Percentiles rank a stretch among this genome's conserved stretches.
Conservation (phyloP, 2,888 invertebrate genomes). For the Dasypolia templi region DNA sequence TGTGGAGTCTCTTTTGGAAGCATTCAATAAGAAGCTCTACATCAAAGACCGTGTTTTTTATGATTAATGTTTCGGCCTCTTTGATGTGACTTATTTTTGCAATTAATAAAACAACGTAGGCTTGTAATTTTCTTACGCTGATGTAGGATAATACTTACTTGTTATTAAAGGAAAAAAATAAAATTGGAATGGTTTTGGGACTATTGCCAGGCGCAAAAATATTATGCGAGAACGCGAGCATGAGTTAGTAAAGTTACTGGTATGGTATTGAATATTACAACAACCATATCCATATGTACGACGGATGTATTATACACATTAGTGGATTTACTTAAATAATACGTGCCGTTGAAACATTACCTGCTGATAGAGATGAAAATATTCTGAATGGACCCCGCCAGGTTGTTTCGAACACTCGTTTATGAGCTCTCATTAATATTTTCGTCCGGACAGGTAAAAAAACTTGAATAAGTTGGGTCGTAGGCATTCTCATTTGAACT, state of each 20-base stretch:
- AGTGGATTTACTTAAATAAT: conserved; percentile 51
- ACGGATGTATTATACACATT: conserved; percentile 27
- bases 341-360: conserved; percentile 38
- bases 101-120: background rate
- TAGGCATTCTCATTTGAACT: conserved; percentile 26
- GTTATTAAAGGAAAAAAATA: conserved; percentile 9
- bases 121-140: background rate
- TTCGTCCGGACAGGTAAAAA: conserved; percentile 40
- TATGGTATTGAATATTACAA: conserved; percentile 27
- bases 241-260: conserved; percentile 32
- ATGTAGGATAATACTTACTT: background rate
- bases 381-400: conserved; percentile 22
- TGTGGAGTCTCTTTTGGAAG: background rate
- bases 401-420: conserved; percentile 24
- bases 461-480: conserved; percentile 10
- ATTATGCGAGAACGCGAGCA: conserved; percentile 11
- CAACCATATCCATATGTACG: conserved; percentile 9
- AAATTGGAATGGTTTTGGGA: conserved; percentile 46
- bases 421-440: conserved; percentile 26
- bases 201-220: conserved; percentile 42
- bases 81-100: conserved; percentile 7
- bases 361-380: conserved; percentile 35
- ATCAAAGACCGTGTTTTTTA: conserved; percentile 9
- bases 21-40: conserved; percentile 22
- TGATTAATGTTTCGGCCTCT: conserved; percentile 15